Percentiles rank a stretch among this genome's conserved stretches.
phyloP scores from a whole-genome alignment of 2,888 invertebrate genomes.

The Hydraecia micacea region DNA sequence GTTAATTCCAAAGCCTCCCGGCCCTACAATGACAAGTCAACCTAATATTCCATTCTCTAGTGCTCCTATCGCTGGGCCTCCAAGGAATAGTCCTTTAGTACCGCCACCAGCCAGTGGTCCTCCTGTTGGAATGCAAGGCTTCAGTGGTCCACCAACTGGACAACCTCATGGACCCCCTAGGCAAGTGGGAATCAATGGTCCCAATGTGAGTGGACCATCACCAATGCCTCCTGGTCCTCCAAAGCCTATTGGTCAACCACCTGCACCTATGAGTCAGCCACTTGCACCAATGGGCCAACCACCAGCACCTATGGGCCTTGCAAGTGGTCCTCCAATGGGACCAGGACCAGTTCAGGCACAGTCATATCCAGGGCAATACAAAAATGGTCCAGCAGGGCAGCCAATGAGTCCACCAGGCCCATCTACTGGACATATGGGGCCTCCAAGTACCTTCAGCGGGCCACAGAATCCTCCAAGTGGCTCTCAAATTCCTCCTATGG shows the following conservation, averaged over 20 bases:
- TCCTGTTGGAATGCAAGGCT: conserved; percentile 50
- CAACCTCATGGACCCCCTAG: conserved; percentile 63
- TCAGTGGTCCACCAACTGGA: conserved; percentile 66
- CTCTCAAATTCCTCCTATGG: conserved; percentile 64
- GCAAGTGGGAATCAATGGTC: conserved; percentile 73
- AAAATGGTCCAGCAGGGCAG: conserved; percentile 71
- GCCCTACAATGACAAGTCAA: conserved; percentile 70
- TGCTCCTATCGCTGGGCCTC: conserved; percentile 70
- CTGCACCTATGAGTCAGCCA: conserved; percentile 53
- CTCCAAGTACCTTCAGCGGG: conserved; percentile 50
- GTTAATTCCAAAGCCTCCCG: conserved; percentile 67
- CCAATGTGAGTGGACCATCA: conserved; percentile 60
- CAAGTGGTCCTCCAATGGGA: conserved; percentile 40
- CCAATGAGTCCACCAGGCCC: conserved; percentile 60
- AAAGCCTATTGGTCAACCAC: conserved; percentile 55
- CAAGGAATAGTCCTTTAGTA: conserved; percentile 78
- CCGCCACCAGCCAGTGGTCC: conserved; percentile 70
- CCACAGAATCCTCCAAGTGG: conserved; percentile 57
- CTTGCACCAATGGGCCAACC: conserved; percentile 54
- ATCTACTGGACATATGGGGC: conserved; percentile 54
- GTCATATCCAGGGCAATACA: conserved; percentile 70
- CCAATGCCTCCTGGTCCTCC: conserved; percentile 59
- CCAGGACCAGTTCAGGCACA: conserved; percentile 54
- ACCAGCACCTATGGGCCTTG: conserved; percentile 50
- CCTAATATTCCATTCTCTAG: conserved; percentile 74